These are phyloP conservation scores for Hypsopygia costalis DNA, from an alignment of 2,888 invertebrate genomes.

Conservation along the genomic window DNA sequence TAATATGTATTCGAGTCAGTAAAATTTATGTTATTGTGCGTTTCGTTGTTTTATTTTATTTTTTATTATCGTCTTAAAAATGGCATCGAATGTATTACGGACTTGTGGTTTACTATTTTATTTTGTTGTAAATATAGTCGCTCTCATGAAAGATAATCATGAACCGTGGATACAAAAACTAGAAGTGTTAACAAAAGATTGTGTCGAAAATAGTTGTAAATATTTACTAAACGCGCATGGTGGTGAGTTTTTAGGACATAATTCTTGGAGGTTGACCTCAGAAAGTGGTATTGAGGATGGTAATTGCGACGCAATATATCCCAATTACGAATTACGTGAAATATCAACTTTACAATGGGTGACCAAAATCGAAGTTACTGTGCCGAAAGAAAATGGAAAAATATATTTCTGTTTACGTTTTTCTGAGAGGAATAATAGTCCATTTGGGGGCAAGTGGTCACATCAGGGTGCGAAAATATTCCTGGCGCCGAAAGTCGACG, in stretches of 20 bases:
- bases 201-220: slow-evolving; percentile 59
- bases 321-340: slow-evolving; percentile 62
- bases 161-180: slow-evolving; percentile 52
- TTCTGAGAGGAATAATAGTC: slow-evolving; percentile 36
- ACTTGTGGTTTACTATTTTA: slow-evolving; percentile 70
- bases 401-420: slow-evolving; percentile 59
- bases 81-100: slow-evolving; percentile 65
- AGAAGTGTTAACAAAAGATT: slow-evolving; percentile 41
- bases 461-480: slow-evolving; percentile 71
- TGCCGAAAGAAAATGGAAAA: slow-evolving; percentile 44
- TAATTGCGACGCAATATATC: slow-evolving; percentile 52
- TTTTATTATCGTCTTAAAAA: slow-evolving; percentile 46
- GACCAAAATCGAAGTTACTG: slow-evolving; percentile 43
- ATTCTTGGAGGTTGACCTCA: slow-evolving; percentile 65
- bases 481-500: slow-evolving; percentile 48
- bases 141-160: slow-evolving; percentile 28
- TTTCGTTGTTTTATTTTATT: slow-evolving; percentile 44
- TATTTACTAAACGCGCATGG: slow-evolving; percentile 66
- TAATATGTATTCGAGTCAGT: too few relatives aligned
- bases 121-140: slow-evolving; percentile 47
- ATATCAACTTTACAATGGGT: slow-evolving; percentile 46
- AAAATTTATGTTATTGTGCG: too few relatives aligned
- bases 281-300: slow-evolving; percentile 43
- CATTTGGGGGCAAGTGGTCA: slow-evolving; percentile 62
- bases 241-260: slow-evolving; percentile 63